Percentiles rank a stretch among this genome's conserved stretches.
phyloP scores from a whole-genome alignment of 2,113 vertebrate genomes.

The human (Homo sapiens) region GRCh38 chr5:154265001-154265500 shows the following conservation, averaged over 20 bases:
- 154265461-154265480: constrained; percentile 42
- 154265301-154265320: background rate
- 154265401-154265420: background rate
- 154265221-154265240: background rate
- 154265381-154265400: background rate
- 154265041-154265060: background rate
- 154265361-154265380: rapidly evolving
- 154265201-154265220: background rate
- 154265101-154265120: background rate
- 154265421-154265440: background rate
- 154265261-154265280: constrained; percentile 27
- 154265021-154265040: background rate
- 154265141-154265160: background rate
- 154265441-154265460: constrained; percentile 38
- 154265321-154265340: background rate
- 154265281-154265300: background rate
- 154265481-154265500: constrained; percentile 64
- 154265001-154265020: background rate
- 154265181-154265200: background rate
- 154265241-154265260: background rate
- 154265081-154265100: background rate
- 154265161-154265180: background rate
- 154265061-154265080: background rate
- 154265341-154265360: background rate
- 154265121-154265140: background rate